Percentiles rank a stretch among this genome's conserved stretches.
Conservation (phyloP, 2,113 vertebrate species). For the Coptodon rendalli region DNA sequence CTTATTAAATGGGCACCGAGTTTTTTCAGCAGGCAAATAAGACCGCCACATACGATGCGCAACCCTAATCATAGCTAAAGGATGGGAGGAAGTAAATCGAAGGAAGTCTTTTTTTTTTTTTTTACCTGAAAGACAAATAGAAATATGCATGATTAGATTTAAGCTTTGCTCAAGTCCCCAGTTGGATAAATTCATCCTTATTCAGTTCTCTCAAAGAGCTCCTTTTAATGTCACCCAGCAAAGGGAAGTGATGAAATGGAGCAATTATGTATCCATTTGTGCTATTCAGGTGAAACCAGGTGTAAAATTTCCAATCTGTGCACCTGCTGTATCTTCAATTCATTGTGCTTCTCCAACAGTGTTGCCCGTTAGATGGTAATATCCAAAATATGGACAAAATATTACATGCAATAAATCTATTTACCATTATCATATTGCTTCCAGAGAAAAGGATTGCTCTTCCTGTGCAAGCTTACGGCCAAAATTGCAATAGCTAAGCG, state of each 20-base stretch:
- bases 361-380: slow-evolving; percentile 50
- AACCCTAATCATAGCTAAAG: slow-evolving; percentile 25
- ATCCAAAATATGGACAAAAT: slow-evolving; percentile 51
- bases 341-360: slow-evolving; percentile 40
- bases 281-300: slow-evolving; percentile 69
- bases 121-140: slow-evolving; percentile 37
- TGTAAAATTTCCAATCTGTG: slow-evolving; percentile 73
- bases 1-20: slow-evolving; percentile 33
- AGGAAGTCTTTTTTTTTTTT: neutral
- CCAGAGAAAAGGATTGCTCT: neutral
- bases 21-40: slow-evolving; percentile 44
- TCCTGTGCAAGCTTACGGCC: neutral
- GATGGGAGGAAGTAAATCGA: neutral
- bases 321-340: slow-evolving; percentile 63
- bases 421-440: slow-evolving; percentile 37
- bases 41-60: slow-evolving; percentile 1
- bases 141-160: slow-evolving; percentile 50
- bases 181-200: slow-evolving; percentile 49
- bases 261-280: slow-evolving; percentile 69
- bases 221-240: slow-evolving; percentile 51
- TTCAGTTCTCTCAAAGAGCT: slow-evolving; percentile 38
- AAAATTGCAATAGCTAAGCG: neutral
- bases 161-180: slow-evolving; percentile 24
- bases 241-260: slow-evolving; percentile 68
- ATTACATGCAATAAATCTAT: slow-evolving; percentile 51